Evolutionary conservation across 2,888 invertebrate species (phyloP), one percentile per base, ranked within the genome.

Genomic region (Meliscaeva auricollis): DNA sequence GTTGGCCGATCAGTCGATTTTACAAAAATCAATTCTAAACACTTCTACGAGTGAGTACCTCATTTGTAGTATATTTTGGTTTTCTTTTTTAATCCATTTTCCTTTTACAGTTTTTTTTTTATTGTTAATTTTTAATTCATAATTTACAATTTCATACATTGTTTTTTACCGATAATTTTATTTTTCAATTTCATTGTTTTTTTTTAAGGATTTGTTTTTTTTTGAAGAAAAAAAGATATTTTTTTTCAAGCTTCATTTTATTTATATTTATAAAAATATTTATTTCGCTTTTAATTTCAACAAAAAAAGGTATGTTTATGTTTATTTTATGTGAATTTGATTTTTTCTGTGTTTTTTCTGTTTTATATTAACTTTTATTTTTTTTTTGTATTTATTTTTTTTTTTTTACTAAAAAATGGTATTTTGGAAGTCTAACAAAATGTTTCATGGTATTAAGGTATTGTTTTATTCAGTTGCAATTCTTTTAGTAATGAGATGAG

Each of bases 1-100:
- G 92, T 87, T 92, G 87, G 92, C 92, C 7, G 92, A 92, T 89
- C 90, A 91, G 69, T 91, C 91, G 68, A 90, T 91, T 54, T 89
- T 91, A 15, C 90, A 89, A 76, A 89, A 89, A 41, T 90, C 91
- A 52, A 85, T 85, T 58, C 56, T 73, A 44, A 85, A 73, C 48
- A 60, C 81, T 30, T 54, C 81, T n/a, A 13, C 81, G 81, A 75
- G 87, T 87, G 87, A 87, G 77, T 78, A 81, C 82, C 76, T 15
- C 4, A 26, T 3, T 26, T 26, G 2, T 3, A 2, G 20, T 22
- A 8, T 64, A 73, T 62, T 48, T 74, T 48, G 1, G 35, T 38
- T 17, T 54, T 41, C 20, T 9, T 15, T 32, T 48, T 75, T 44
- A 70, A 73, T 66, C 50, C 41, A 66, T 38, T 85, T 66, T 62